phyloP scores from a whole-genome alignment of 35 echinoderm and acorn worm genomes.

The Diadema setosum region DNA sequence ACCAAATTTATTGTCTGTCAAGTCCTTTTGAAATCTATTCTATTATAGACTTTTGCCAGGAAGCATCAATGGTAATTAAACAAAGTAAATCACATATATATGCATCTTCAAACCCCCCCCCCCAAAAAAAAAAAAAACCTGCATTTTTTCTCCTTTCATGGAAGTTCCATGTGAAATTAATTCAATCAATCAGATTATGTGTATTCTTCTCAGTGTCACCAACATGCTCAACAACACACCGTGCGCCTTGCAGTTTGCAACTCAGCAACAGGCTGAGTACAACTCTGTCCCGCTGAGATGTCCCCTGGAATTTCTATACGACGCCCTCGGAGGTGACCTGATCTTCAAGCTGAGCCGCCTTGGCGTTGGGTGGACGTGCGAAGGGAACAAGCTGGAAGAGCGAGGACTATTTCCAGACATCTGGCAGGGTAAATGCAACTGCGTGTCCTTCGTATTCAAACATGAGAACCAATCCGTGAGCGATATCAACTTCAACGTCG shows the following conservation, averaged over 20 bases:
- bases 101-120: no score
- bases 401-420: slow-evolving; percentile 26
- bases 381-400: slow-evolving; percentile 14
- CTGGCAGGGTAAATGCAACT: slow-evolving; percentile 82
- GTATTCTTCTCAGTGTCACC: no score
- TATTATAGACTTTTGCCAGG: no score
- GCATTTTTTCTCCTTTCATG: no score
- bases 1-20: no score
- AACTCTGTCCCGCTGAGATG: slow-evolving; percentile 37
- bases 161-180: no score
- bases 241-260: slow-evolving; percentile 91
- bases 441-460: slow-evolving; percentile 80
- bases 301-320: slow-evolving; percentile 34
- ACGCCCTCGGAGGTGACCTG: slow-evolving; percentile 38
- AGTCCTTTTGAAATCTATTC: no score
- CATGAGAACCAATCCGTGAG: slow-evolving; percentile 20
- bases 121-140: no score
- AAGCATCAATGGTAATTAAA: no score
- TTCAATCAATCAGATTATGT: no score
- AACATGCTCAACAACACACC: slow-evolving; percentile 92
- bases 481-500: slow-evolving; percentile 44
- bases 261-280: slow-evolving; percentile 56
- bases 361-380: slow-evolving; percentile 77
- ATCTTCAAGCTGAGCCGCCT: slow-evolving; percentile 38
- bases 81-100: no score